Percentiles rank a stretch among this genome's conserved stretches.
Conservation (phyloP, 2,797 vertebrate species). For the Parotocinclus haroldoi region DNA sequence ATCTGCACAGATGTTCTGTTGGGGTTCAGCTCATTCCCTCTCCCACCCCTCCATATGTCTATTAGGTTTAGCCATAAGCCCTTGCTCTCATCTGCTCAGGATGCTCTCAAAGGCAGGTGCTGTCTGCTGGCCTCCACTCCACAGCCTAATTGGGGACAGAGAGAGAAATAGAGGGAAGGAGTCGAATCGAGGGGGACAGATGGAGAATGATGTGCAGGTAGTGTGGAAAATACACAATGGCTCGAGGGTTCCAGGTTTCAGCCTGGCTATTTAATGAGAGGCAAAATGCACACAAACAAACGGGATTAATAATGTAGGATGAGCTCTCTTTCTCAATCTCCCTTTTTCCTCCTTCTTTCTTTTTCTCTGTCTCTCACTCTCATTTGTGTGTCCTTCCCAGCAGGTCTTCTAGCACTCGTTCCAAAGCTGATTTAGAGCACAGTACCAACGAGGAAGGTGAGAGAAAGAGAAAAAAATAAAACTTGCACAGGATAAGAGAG, state of each 20-base stretch:
- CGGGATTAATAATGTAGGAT: slow-evolving; percentile 50
- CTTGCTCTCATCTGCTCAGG: slow-evolving; percentile 36
- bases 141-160: slow-evolving; percentile 41
- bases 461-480: not conserved
- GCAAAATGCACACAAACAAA: slow-evolving; percentile 48
- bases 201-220: slow-evolving; percentile 27
- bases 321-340: slow-evolving; percentile 2
- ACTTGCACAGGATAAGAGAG: slow-evolving; percentile 31
- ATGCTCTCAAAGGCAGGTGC: slow-evolving; percentile 40
- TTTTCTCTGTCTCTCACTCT: not conserved
- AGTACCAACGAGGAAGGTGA: slow-evolving; percentile 21
- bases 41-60: slow-evolving; percentile 44
- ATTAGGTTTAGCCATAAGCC: slow-evolving; percentile 44
- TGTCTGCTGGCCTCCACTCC: slow-evolving; percentile 38
- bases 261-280: slow-evolving; percentile 43
- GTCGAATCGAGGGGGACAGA: slow-evolving; percentile 28
- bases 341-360: not conserved
- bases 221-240: slow-evolving; percentile 33
- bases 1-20: slow-evolving; percentile 38
- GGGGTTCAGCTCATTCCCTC: slow-evolving; percentile 32
- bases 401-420: slow-evolving; percentile 47
- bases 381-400: slow-evolving; percentile 37
- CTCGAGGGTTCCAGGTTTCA: slow-evolving; percentile 38
- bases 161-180: slow-evolving; percentile 29
- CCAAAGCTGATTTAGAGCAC: slow-evolving; percentile 47